These are phyloP conservation scores for Chironomus tepperi DNA, from an alignment of 1,140 invertebrate species.

Conservation along the genomic window DNA sequence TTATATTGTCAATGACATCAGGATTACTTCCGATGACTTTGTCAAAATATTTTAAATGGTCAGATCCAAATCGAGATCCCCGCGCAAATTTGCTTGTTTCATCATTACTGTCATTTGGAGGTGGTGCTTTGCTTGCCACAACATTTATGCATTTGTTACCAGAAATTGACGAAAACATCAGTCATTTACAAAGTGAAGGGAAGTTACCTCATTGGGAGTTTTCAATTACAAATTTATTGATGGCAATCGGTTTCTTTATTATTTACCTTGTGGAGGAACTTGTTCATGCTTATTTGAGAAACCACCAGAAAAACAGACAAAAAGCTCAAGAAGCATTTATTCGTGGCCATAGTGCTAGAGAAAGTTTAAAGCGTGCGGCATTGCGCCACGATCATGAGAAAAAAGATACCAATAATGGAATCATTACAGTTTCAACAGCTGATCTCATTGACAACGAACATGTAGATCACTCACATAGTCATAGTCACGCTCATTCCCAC, in stretches of 20 bases:
- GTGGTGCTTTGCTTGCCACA: conserved; percentile 68
- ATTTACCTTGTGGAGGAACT: conserved; percentile 59
- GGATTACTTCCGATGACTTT: conserved; percentile 59
- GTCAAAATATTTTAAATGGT: conserved; percentile 54
- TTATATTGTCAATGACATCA: conserved; percentile 55
- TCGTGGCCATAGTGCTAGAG: background rate
- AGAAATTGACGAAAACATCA: conserved; percentile 52
- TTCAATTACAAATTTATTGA: conserved; percentile 49
- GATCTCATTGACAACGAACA: conserved; percentile 37
- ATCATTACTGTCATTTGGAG: conserved; percentile 59
- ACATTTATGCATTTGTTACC: conserved; percentile 68
- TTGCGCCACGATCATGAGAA: background rate
- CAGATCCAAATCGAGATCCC: conserved; percentile 27
- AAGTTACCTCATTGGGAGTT: conserved; percentile 39
- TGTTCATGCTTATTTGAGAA: conserved; percentile 46
- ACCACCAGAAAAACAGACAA: conserved; percentile 31
- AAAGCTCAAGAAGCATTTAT: conserved; percentile 4
- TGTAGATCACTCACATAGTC: conserved; percentile 22
- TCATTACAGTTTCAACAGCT: conserved; percentile 39
- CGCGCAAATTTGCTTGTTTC: conserved; percentile 31
- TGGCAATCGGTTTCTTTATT: conserved; percentile 52
- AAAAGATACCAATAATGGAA: background rate
- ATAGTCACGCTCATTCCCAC: conserved; percentile 41
- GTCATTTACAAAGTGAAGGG: conserved; percentile 34
- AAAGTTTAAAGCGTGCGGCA: background rate